Base-by-base conservation (phyloP, 1,140 invertebrate genomes). In the Lysiphlebus fabarum region DNA sequence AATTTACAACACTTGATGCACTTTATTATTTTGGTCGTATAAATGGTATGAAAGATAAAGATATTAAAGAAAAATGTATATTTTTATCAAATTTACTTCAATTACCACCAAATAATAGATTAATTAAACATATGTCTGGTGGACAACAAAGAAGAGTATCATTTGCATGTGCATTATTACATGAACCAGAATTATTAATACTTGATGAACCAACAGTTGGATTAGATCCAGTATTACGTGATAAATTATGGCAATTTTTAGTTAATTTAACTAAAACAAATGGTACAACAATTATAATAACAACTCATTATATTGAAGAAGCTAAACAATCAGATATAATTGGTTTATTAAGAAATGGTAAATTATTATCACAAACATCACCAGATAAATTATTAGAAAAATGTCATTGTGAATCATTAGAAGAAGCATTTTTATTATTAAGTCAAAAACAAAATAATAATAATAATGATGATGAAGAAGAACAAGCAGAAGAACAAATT, bases 291-390 rank as follows among this genome's bases (percentile, higher is more conserved):
- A 83, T 91, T 36, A 87, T 97, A 43, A 95, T 97, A 45, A 97
- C 94, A 0, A 97, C 94, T 9, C 94, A 97, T 80, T 97, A 97
- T 68, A 95, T 96, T 45, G 93, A 96, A 71, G 95, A 97, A 78
- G 88, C 92, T 1, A 85, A 87, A 68, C 87, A 93, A 71, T 90
- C 92, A 10, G 81, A 93, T 74, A 87, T 82, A 81, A 92, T 94
- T 70, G 94, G 94, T 36, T 79, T 97, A 10, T 89, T 98, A 85
- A 84, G 95, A 69, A 86, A 86, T 65, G 95, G 95, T 1, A 83
- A 87, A 53, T 79, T 97, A 2, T 71, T 97, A 56, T 92, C 92
- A 0, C 93, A 98, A 77, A 87, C 91, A 51, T 83, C 90, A 1
- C 95, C 95, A 0, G 76, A 75, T 26, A 78, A 83, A 56, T 81